A percentile compares a stretch with the other conserved stretches of the same genome.
Conservation (phyloP, 2,888 invertebrate genomes). For the Drosophila acutilabella region DNA sequence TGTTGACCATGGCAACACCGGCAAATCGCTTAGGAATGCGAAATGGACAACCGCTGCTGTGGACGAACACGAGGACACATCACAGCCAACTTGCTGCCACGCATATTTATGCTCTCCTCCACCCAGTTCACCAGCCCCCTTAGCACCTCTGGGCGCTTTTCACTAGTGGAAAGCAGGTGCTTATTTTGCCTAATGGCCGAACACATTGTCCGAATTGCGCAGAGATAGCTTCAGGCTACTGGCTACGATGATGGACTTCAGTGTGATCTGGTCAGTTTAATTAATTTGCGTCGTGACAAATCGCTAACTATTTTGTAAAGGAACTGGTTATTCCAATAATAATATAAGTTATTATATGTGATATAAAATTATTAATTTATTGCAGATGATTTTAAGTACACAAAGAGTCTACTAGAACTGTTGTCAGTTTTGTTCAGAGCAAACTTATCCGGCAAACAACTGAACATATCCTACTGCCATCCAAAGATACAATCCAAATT, state of each 20-base stretch:
- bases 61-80: conserved; percentile 10
- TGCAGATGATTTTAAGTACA: too few species aligned
- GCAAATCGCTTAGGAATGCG: conserved; percentile 47
- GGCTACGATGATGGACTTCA: background rate
- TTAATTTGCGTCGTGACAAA: too few species aligned
- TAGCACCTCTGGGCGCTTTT: background rate
- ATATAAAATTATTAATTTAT: too few species aligned
- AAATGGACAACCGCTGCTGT: conserved; percentile 27
- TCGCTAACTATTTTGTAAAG: too few species aligned
- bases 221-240: conserved; percentile 8
- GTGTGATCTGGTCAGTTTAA: too few species aligned
- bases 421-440: too few species aligned
- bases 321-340: too few species aligned
- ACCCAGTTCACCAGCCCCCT: background rate
- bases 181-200: conserved; percentile 19
- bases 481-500: background rate
- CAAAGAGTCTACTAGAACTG: too few species aligned
- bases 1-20: conserved; percentile 18
- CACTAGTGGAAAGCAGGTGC: conserved; percentile 27
- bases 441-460: too few species aligned
- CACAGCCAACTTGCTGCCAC: conserved; percentile 31
- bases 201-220: conserved; percentile 13
- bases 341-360: too few species aligned
- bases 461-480: too few species aligned
- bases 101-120: conserved; percentile 50